Percentiles rank a stretch among this genome's conserved stretches.
Conservation (phyloP, 2,113 vertebrate genomes). For the Spea bombifrons region DNA sequence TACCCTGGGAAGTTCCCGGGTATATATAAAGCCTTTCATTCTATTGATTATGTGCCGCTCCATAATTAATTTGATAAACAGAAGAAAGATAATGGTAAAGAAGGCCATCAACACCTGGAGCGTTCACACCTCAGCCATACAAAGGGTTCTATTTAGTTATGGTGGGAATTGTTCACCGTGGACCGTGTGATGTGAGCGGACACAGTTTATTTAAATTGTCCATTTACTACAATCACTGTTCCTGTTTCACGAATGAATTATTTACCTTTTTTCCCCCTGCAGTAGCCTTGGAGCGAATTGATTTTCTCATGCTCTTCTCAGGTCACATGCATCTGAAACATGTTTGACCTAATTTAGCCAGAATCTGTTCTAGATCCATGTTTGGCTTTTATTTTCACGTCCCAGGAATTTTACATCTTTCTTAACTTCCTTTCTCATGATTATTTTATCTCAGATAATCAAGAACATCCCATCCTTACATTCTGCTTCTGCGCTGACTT, state of each 20-base stretch:
- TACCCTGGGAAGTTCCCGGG: too few species aligned
- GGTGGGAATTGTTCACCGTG: neutral
- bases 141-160: neutral
- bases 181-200: neutral
- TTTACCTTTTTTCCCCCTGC: slow-evolving; percentile 10
- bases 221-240: slow-evolving; percentile 11
- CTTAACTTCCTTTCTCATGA: slow-evolving; percentile 43
- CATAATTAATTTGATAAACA: too few species aligned
- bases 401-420: slow-evolving; percentile 36
- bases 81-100: too few species aligned
- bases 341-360: slow-evolving; percentile 29
- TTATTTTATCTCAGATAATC: slow-evolving; percentile 37
- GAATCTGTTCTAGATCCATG: slow-evolving; percentile 7
- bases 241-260: slow-evolving; percentile 11
- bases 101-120: too few species aligned
- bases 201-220: slow-evolving; percentile 19
- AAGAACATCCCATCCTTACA: slow-evolving; percentile 16
- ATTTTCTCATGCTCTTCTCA: slow-evolving; percentile 34
- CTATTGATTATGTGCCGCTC: too few species aligned
- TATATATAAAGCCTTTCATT: too few species aligned
- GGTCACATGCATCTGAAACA: slow-evolving; percentile 26
- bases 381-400: slow-evolving; percentile 37
- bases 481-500: too few species aligned
- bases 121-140: too few species aligned
- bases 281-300: slow-evolving; percentile 30